Percentiles rank a stretch among this genome's conserved stretches.
phyloP scores from a whole-genome alignment of 2,888 invertebrate species.

The Heliconius charithonia region DNA sequence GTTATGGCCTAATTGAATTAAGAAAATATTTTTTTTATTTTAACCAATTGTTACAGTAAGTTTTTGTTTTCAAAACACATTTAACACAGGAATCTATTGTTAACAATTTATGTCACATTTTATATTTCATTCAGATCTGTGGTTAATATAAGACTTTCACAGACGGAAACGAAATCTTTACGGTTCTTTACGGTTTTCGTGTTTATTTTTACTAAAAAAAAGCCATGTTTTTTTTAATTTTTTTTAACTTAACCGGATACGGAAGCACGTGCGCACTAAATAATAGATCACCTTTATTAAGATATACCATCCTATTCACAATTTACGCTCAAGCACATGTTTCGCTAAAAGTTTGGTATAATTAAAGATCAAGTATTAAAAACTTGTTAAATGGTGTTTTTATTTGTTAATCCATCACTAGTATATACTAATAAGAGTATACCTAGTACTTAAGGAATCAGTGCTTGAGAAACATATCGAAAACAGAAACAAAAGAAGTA shows the following conservation, averaged over 20 bases:
- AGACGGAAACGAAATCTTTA: neutral
- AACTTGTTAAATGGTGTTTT: too few relatives aligned
- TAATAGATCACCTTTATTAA: conserved; percentile 25
- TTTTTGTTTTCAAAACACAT: too few relatives aligned
- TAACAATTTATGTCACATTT: neutral
- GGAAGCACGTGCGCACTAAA: conserved; percentile 41
- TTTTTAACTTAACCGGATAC: conserved; percentile 33
- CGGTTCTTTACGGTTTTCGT: neutral
- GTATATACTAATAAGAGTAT: too few relatives aligned
- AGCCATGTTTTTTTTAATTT: conserved; percentile 5
- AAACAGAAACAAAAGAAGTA: neutral
- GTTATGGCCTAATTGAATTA: too few relatives aligned
- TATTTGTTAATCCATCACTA: too few relatives aligned
- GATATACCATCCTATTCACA: conserved; percentile 28
- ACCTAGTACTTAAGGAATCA: too few relatives aligned
- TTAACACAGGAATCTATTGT: too few relatives aligned
- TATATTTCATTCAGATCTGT: neutral
- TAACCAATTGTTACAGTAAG: neutral
- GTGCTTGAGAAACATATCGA: too few relatives aligned
- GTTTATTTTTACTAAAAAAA: conserved; percentile 6
- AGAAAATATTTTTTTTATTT: too few relatives aligned
- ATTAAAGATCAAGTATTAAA: too few relatives aligned
- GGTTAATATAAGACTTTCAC: neutral
- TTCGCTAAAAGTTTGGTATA: neutral
- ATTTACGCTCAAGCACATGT: neutral